Evolutionary conservation across 2,888 invertebrate genomes (phyloP).

Genomic region (Sinhomidia bicolor): DNA sequence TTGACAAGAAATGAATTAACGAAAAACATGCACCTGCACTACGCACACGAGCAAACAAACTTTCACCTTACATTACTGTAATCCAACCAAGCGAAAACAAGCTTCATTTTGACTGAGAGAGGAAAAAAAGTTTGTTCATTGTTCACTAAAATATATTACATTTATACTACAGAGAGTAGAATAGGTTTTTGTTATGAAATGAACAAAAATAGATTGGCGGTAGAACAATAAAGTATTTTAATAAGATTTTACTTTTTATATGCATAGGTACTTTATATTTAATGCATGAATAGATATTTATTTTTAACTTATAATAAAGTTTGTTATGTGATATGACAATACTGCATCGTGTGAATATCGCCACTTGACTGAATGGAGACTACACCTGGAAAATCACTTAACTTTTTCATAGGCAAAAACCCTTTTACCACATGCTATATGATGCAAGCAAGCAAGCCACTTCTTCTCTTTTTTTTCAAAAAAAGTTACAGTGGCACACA

Average conservation of each 20-base stretch:
- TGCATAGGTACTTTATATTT: too few species aligned
- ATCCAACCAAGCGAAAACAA: background rate
- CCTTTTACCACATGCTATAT: too few species aligned
- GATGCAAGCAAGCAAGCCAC: too few species aligned
- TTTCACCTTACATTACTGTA: slow-evolving; percentile 27
- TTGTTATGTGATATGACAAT: too few species aligned
- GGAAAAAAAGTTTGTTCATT: slow-evolving; percentile 30
- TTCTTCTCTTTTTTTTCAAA: too few species aligned
- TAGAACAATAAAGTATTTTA: slow-evolving; percentile 8
- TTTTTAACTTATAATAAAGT: too few species aligned
- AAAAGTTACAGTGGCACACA: background rate
- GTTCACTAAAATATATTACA: slow-evolving; percentile 2
- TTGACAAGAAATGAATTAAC: slow-evolving; percentile 33
- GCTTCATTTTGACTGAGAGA: background rate
- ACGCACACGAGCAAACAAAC: background rate
- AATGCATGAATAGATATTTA: too few species aligned
- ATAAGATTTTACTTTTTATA: slow-evolving; percentile 35
- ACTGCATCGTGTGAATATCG: too few species aligned
- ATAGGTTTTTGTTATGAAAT: too few species aligned
- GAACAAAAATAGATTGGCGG: background rate
- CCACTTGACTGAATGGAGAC: background rate
- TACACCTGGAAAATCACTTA: slow-evolving; percentile 56
- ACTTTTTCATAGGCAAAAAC: background rate
- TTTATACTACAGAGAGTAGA: too few species aligned
- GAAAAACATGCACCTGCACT: slow-evolving; percentile 41